phyloP scores from a whole-genome alignment of 2,113 vertebrate species.

The Atherinomorus stipes region DNA sequence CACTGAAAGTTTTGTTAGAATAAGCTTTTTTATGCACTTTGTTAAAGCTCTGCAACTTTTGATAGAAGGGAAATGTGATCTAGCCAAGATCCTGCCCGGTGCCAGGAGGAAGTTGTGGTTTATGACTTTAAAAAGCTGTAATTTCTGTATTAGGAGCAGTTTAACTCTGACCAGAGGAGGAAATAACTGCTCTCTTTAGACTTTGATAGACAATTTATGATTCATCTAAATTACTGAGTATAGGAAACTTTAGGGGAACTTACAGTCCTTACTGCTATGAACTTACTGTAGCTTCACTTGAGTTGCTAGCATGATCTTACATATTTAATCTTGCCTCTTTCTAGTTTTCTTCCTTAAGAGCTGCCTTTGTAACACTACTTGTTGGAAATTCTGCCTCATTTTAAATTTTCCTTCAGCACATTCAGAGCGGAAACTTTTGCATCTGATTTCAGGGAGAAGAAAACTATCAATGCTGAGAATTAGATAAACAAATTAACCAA shows the following conservation, averaged over 20 bases:
- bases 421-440: no score
- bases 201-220: neutral
- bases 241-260: neutral
- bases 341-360: no score
- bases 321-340: no score
- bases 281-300: no score
- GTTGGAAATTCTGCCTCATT: no score
- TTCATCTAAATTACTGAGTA: neutral
- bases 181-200: neutral
- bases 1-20: slow-evolving; percentile 5
- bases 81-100: slow-evolving; percentile 7
- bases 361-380: no score
- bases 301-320: no score
- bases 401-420: no score
- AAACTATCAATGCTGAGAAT: no score
- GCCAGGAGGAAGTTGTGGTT: slow-evolving; percentile 15
- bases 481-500: no score
- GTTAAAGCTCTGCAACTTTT: slow-evolving; percentile 18
- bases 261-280: no score
- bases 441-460: no score
- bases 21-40: slow-evolving; percentile 16
- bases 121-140: neutral
- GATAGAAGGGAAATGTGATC: slow-evolving; percentile 2
- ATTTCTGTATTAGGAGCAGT: slow-evolving; percentile 23
- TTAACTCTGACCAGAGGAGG: neutral